phyloP scores from a whole-genome alignment of 64 coral and sea anemone genomes.

The Stichodactyla mertensii region DNA sequence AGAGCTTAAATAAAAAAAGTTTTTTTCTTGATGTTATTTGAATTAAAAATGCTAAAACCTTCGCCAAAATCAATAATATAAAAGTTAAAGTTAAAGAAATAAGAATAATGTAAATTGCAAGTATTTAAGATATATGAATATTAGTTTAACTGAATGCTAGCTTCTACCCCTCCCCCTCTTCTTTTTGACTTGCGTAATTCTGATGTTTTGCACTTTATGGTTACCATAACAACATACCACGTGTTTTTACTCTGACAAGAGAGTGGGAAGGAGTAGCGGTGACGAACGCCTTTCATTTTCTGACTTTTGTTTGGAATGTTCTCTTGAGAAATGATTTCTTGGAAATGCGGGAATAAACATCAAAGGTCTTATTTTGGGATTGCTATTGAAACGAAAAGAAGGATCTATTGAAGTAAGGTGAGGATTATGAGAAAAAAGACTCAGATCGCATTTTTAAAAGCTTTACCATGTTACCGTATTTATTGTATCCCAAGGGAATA shows the following conservation, averaged over 20 bases:
- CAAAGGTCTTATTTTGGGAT: not conserved
- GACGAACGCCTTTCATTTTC: slow-evolving; percentile 4
- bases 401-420: not conserved
- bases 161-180: not conserved
- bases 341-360: not conserved
- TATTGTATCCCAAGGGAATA: not conserved
- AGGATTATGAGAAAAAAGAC: not conserved
- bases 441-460: not conserved
- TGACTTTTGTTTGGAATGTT: not conserved
- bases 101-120: too few relatives aligned
- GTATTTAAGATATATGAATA: too few relatives aligned
- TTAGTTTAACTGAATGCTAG: not conserved
- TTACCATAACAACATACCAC: slow-evolving; percentile 8
- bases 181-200: not conserved
- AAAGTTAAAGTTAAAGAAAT: too few relatives aligned
- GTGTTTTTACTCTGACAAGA: not conserved
- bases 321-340: not conserved
- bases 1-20: not conserved
- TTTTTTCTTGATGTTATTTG: not conserved
- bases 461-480: not conserved
- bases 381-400: not conserved
- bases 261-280: not conserved
- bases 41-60: not conserved
- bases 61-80: too few relatives aligned
- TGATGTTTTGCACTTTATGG: not conserved